Evolutionary conservation across 2,113 vertebrate genomes (phyloP).

Genomic region (Thunnus thynnus): DNA sequence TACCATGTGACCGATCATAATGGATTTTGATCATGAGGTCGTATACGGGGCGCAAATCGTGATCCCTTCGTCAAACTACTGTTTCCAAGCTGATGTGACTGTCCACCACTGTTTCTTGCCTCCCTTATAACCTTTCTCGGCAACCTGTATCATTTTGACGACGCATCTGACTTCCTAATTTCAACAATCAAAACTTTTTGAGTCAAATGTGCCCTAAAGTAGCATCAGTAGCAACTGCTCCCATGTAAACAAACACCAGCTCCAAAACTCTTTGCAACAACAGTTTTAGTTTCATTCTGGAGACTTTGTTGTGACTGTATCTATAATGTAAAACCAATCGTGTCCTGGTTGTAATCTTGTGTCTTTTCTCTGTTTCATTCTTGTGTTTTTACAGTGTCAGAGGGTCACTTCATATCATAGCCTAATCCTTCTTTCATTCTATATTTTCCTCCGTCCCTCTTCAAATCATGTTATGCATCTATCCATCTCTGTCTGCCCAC

Average conservation of each 20-base stretch:
- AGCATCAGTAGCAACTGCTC: conserved; percentile 29
- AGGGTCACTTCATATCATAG: neutral
- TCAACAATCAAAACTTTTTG: neutral
- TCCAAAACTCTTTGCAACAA: neutral
- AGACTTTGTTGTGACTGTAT: too few relatives aligned
- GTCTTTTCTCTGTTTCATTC: neutral
- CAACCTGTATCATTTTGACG: too few relatives aligned
- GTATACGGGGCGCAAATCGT: too few relatives aligned
- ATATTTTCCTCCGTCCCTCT: conserved; percentile 9
- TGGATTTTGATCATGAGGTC: too few relatives aligned
- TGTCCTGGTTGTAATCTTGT: too few relatives aligned
- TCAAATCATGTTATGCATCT: conserved; percentile 27
- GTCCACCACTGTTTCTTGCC: too few relatives aligned
- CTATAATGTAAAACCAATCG: too few relatives aligned
- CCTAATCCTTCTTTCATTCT: neutral
- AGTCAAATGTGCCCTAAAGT: neutral
- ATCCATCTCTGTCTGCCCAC: conserved; percentile 57
- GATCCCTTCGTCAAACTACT: too few relatives aligned
- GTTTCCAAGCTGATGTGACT: too few relatives aligned
- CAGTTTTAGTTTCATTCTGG: too few relatives aligned
- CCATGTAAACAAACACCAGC: conserved; percentile 49
- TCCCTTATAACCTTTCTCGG: neutral
- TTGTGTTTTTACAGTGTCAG: neutral
- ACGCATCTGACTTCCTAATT: neutral
- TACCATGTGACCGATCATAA: too few relatives aligned